A percentile compares a stretch with the other conserved stretches of the same genome.
These are phyloP conservation scores for Rugalucina vietnamica DNA, from an alignment of 2,888 invertebrate species.

Conservation along the genomic window DNA sequence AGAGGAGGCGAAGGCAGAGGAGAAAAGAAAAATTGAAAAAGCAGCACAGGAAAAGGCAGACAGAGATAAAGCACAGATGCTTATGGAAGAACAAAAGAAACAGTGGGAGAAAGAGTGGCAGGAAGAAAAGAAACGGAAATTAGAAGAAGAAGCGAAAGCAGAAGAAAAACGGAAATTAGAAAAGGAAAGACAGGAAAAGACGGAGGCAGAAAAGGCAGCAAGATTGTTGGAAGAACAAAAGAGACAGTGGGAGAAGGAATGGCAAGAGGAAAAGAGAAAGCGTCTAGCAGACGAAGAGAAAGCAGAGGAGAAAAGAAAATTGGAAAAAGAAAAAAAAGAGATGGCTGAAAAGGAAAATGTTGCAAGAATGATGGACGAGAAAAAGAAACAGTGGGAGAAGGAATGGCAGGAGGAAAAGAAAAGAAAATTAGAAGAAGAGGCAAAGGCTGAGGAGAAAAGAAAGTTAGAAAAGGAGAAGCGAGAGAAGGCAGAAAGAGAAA, in stretches of 20 bases:
- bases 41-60: background rate
- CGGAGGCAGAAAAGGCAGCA: background rate
- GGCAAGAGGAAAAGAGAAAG: slow-evolving; percentile 9
- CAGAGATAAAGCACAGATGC: background rate
- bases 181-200: slow-evolving; percentile 1
- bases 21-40: background rate
- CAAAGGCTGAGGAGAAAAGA: background rate
- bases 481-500: background rate
- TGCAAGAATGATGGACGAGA: background rate
- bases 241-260: background rate
- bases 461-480: background rate
- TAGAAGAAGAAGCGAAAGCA: background rate
- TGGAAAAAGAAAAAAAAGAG: background rate
- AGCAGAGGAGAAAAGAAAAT: background rate
- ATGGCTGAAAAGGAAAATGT: background rate
- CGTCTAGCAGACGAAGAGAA: background rate
- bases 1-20: background rate
- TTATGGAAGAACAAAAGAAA: background rate
- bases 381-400: background rate
- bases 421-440: slow-evolving; percentile 1
- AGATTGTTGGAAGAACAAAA: background rate
- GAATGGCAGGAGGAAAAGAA: slow-evolving; percentile 5
- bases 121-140: background rate
- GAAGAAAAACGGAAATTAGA: slow-evolving; percentile 3
- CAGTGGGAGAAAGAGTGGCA: background rate